Evolutionary conservation across 2,113 vertebrate species (phyloP).

Genomic region (Corythoichthys intestinalis): DNA sequence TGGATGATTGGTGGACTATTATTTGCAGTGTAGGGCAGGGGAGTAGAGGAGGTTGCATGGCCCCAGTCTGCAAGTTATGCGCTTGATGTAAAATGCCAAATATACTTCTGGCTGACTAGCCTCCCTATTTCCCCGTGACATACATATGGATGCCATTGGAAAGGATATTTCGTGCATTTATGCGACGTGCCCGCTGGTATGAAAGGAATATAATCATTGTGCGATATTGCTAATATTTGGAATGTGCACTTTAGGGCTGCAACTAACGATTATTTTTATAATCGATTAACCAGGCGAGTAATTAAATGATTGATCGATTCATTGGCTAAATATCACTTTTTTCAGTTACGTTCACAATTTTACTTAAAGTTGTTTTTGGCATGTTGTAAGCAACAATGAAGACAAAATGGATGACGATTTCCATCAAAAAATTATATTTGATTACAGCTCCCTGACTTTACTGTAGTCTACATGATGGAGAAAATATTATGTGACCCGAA

Average conservation of each 20-base stretch:
- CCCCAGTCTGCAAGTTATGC: slow-evolving; percentile 7
- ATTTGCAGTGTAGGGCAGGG: background rate
- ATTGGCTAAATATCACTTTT: too few species aligned
- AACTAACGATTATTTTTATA: too few species aligned
- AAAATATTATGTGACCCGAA: too few species aligned
- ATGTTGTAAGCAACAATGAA: too few species aligned
- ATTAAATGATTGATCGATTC: too few species aligned
- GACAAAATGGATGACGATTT: too few species aligned
- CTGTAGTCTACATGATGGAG: too few species aligned
- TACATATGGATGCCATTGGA: slow-evolving; percentile 11
- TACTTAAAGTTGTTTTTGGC: too few species aligned
- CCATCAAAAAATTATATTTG: too few species aligned
- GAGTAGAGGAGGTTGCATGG: background rate
- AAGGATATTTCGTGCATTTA: slow-evolving; percentile 44
- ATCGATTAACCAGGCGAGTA: too few species aligned
- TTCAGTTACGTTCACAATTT: too few species aligned
- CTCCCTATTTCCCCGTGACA: slow-evolving; percentile 18
- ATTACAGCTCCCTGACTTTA: too few species aligned
- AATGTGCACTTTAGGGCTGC: slow-evolving; percentile 43
- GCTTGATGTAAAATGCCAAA: slow-evolving; percentile 8
- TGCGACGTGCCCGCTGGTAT: slow-evolving; percentile 39
- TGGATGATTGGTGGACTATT: slow-evolving; percentile 1
- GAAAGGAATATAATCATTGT: slow-evolving; percentile 61
- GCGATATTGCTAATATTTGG: slow-evolving; percentile 60
- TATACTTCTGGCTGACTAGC: background rate